Evolutionary conservation across 2,113 vertebrate species (phyloP).

Genomic region (Piliocolobus tephrosceles): DNA sequence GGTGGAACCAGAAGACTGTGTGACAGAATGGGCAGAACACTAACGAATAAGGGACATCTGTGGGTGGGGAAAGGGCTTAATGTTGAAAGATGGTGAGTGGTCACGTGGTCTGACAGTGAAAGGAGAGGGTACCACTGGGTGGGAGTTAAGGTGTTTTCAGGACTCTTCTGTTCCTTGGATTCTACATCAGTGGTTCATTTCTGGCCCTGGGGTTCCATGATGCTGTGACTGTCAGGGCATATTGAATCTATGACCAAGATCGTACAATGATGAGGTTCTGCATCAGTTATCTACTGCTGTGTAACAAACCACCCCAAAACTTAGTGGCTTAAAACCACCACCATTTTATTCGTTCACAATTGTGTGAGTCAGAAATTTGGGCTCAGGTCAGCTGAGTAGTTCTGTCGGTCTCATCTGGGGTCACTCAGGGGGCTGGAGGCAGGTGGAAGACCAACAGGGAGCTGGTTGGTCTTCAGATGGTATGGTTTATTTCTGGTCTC

Average conservation of each 20-base stretch:
- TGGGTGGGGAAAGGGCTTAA: background rate
- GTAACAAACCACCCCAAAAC: background rate
- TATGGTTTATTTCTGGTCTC: background rate
- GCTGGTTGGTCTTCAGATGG: background rate
- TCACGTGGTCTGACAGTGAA: background rate
- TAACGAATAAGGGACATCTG: background rate
- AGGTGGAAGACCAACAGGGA: background rate
- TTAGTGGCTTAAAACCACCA: background rate
- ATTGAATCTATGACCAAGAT: background rate
- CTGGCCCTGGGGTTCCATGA: background rate
- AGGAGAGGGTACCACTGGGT: background rate
- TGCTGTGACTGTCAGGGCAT: background rate
- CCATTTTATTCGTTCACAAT: background rate
- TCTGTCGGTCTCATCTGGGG: background rate
- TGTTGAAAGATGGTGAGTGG: background rate
- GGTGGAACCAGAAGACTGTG: background rate
- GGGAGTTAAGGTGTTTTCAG: background rate
- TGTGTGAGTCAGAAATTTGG: constrained; percentile 1
- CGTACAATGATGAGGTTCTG: background rate
- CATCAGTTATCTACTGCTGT: background rate
- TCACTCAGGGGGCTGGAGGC: background rate
- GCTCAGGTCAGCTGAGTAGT: background rate
- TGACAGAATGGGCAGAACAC: background rate
- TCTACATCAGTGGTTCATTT: background rate
- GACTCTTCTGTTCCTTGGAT: background rate